Evolutionary conservation across 2,888 invertebrate genomes (phyloP), one percentile per base, ranked within the genome.

Genomic region (Chymomyza caudatula): DNA sequence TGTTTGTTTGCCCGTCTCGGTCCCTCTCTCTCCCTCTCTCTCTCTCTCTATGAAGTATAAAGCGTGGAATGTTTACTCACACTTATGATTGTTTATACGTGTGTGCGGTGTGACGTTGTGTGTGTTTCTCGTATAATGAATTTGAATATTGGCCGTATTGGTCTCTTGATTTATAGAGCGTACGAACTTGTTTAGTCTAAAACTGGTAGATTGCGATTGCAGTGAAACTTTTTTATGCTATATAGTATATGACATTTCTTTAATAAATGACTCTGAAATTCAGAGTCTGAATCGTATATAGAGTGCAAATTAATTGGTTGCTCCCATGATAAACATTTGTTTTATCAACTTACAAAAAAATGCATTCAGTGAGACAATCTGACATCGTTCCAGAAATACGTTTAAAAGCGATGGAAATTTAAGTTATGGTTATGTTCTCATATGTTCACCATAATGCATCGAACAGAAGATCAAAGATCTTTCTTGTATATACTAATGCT

Each of bases 91-190:
- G 25, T 11, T 8, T 23, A 23, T 56, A 29, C 42, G 58, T 55
- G 52, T 51, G 43, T 63, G 13, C 52, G n/a, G n/a, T n/a, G 29
- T 11, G 29, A 37, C 29, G 8, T 44, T 47, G 54, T 63, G 47
- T 62, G 64, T 54, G 63, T 60, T 71, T 65, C 44, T 58, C 60
- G 56, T 67, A 63, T 75, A 8, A 37, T 59, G 73, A 81, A 76
- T 79, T 78, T 76, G 69, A 81, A 76, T 76, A 76, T 72, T 67
- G 76, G 60, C 76, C 71, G 69, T 84, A 84, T 73, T 83, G 67
- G 63, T 57, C 76, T 53, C 65, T 61, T 72, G 58, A 47, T 65
- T 70, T 70, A 52, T 70, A 59, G 44, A 62, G 58, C 15, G 52
- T 23, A 19, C 57, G 63, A 60, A 53, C 60, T 64, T 37, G 15